Evolutionary conservation across 2,888 invertebrate genomes (phyloP).

Genomic region (Rhopalosiphum nymphaeae): DNA sequence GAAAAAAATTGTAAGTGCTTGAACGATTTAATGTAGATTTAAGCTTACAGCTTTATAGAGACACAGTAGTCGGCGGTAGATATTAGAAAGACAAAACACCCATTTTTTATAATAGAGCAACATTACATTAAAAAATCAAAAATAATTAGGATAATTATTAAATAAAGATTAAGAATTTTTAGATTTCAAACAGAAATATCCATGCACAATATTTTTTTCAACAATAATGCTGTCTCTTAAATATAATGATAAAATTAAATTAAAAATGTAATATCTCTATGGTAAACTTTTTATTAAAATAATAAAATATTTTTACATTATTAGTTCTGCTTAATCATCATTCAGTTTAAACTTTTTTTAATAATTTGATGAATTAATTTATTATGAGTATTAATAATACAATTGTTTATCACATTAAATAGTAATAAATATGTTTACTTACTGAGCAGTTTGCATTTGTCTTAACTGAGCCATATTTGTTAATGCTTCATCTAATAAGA

Average conservation of each 20-base stretch:
- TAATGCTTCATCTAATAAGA: conserved; percentile 91
- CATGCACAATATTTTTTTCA: too few species aligned
- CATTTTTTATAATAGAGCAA: too few species aligned
- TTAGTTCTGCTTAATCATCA: background rate
- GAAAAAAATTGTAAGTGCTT: too few species aligned
- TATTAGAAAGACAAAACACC: too few species aligned
- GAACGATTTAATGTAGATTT: too few species aligned
- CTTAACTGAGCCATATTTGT: conserved; percentile 90
- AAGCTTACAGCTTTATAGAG: too few species aligned
- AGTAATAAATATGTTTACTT: conserved; percentile 67
- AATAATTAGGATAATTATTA: too few species aligned
- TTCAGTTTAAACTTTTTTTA: background rate
- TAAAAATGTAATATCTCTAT: background rate
- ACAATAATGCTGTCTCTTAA: too few species aligned
- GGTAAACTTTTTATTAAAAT: background rate
- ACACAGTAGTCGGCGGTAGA: too few species aligned
- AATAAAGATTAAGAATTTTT: too few species aligned
- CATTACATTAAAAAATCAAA: too few species aligned
- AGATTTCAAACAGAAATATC: too few species aligned
- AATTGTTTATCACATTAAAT: background rate
- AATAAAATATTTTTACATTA: background rate
- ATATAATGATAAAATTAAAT: background rate
- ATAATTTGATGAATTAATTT: background rate
- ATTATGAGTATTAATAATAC: background rate
- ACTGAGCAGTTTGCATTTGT: conserved; percentile 84